These are phyloP conservation scores for Meliscaeva auricollis DNA, from an alignment of 2,888 invertebrate species.

Conservation along the genomic window DNA sequence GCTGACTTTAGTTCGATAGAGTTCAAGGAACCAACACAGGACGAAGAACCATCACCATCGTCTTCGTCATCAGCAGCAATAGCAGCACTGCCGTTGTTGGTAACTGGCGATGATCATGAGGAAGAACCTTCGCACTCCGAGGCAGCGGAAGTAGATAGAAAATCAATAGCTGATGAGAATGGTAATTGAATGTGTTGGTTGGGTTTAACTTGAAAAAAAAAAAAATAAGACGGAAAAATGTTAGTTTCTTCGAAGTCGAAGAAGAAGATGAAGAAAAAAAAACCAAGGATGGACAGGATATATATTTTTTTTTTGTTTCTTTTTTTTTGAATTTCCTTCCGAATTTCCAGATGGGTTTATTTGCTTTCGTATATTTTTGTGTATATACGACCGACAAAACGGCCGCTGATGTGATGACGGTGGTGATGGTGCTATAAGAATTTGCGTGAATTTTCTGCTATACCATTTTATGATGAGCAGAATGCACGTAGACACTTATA, in stretches of 20 bases:
- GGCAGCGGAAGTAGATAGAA: conserved; percentile 44
- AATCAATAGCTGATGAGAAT: conserved; percentile 70
- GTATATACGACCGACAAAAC: neutral
- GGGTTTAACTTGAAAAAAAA: conserved; percentile 29
- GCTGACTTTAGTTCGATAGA: conserved; percentile 33
- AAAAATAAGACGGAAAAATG: conserved; percentile 9
- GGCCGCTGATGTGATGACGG: neutral
- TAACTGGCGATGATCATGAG: conserved; percentile 23
- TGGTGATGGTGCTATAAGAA: neutral
- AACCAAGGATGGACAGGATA: conserved; percentile 19
- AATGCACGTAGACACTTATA: conserved; percentile 60
- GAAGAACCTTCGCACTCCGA: conserved; percentile 4
- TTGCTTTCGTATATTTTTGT: conserved; percentile 14
- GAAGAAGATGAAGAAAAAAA: neutral
- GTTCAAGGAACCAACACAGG: conserved; percentile 62
- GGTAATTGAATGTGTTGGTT: conserved; percentile 71
- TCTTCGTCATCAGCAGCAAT: neutral
- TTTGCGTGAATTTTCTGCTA: conserved; percentile 25
- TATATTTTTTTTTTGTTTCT: conserved; percentile 8
- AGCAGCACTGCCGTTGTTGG: neutral
- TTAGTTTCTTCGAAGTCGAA: conserved; percentile 16
- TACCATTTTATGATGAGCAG: conserved; percentile 13
- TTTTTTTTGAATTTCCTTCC: conserved; percentile 52
- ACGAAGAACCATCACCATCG: conserved; percentile 1
- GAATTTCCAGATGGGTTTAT: conserved; percentile 43